Evolutionary conservation across 1,140 invertebrate species (phyloP).

Genomic region (Leptinotarsa texana): DNA sequence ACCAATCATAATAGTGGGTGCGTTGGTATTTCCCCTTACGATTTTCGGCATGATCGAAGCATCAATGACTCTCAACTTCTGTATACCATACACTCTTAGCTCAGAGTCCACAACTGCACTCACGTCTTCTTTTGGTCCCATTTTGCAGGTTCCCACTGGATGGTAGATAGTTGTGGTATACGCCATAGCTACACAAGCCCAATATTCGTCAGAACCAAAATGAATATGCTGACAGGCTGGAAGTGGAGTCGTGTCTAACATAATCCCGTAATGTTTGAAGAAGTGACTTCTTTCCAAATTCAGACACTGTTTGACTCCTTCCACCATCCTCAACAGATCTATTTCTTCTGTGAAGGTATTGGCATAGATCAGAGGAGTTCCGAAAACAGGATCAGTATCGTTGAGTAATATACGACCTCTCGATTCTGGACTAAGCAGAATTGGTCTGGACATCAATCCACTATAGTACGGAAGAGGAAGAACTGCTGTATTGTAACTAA

Average conservation of each 20-base stretch:
- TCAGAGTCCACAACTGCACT: conserved; percentile 54
- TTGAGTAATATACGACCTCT: conserved; percentile 63
- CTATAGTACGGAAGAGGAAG: conserved; percentile 60
- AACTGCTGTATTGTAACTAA: conserved; percentile 57
- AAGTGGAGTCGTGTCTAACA: conserved; percentile 54
- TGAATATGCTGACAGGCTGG: conserved; percentile 53
- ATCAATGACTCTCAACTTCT: conserved; percentile 54
- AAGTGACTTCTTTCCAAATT: conserved; percentile 58
- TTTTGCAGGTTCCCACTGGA: conserved; percentile 65
- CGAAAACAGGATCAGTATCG: conserved; percentile 60
- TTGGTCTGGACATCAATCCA: conserved; percentile 53
- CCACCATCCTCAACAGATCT: conserved; percentile 62
- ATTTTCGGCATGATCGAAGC: conserved; percentile 60
- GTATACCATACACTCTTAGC: conserved; percentile 51
- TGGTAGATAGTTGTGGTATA: conserved; percentile 58
- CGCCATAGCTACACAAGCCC: conserved; percentile 57
- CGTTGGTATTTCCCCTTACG: conserved; percentile 67
- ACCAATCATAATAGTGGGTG: conserved; percentile 70
- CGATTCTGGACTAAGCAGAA: conserved; percentile 63
- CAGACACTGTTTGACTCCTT: conserved; percentile 59
- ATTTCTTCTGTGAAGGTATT: conserved; percentile 65
- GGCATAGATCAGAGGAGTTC: conserved; percentile 68
- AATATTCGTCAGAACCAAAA: conserved; percentile 59
- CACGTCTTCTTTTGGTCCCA: conserved; percentile 58
- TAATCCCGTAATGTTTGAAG: conserved; percentile 54